Base-by-base conservation (phyloP, 2,888 invertebrate genomes). In the Drosophila peninsularis region DNA sequence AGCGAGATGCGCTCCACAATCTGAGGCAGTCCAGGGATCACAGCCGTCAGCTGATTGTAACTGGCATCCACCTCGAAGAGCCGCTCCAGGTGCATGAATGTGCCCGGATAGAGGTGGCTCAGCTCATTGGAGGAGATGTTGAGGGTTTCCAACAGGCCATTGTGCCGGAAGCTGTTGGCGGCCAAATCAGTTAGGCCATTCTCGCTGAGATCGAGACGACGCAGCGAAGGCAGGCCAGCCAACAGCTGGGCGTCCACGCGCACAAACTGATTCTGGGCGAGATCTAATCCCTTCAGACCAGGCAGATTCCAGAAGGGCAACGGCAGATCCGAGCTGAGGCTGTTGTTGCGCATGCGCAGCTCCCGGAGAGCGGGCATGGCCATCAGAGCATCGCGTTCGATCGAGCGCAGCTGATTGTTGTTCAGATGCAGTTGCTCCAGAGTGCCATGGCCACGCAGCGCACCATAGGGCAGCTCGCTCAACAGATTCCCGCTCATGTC, bases 221-320 rank as follows among this genome's bases (percentile, higher is more conserved):
- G 93, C 52, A 97, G 91, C 0, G 95, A 96, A 19, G 96, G 97
- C 55, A 97, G 91, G 75, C 96, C 96, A 11, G 94, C 94, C 39
- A 97, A 91, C n/a, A 97, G 92, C 61, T 95, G 94, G 0, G 96
- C 94, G 85, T 96, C 96, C 19, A 97, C 91, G 21, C 94, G 94
- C 68, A 95, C 94, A 79, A 96, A 95, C 71, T 94, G 95, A 89
- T 97, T 97, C 64, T 94, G 93, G 0, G 97, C 95, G 39, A 97
- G 92, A 92, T 97, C 97, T 62, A 98, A 92, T 1, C 97, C 97
- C 93, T 97, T 97, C 5, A 97, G 92, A 9, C 95, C 95, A 0
- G 97, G 97, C 47, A 97, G 93, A 93, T 97, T 96, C 97, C 97
- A 97, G 88, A 96, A 95, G 0, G 97, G 97, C 53, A 95, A 94